Conservation (phyloP, 2,888 invertebrate genomes). For the Drepanosiphum platanoidis region DNA sequence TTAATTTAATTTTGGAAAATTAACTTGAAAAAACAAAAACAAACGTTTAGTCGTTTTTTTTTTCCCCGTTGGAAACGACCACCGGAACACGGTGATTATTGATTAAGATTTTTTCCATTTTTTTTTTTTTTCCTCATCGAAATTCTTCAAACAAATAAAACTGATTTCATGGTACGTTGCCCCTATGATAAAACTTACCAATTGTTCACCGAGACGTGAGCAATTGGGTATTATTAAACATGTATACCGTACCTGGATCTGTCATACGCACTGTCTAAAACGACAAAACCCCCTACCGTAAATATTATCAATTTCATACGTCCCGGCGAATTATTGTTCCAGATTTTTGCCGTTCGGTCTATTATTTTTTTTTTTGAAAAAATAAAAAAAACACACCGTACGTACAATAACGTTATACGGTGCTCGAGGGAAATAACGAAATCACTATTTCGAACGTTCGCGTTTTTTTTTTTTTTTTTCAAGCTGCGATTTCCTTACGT, state of each 20-base stretch:
- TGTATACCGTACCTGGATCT: conserved; percentile 39
- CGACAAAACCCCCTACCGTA: conserved; percentile 29
- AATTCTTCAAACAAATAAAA: conserved; percentile 17
- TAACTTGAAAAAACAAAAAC: too few relatives aligned
- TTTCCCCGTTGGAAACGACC: too few relatives aligned
- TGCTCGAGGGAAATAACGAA: conserved; percentile 27
- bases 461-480: too few relatives aligned
- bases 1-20: too few relatives aligned
- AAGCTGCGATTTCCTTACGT: not conserved
- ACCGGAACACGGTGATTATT: not conserved
- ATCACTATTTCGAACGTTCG: conserved; percentile 42
- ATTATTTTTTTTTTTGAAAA: conserved; percentile 11
- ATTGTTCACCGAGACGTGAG: conserved; percentile 37
- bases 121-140: not conserved
- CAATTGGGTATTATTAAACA: conserved; percentile 39
- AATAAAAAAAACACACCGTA: not conserved
- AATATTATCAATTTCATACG: conserved; percentile 48
- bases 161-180: conserved; percentile 44
- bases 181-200: conserved; percentile 18
- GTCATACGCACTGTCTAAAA: conserved; percentile 44
- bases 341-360: conserved; percentile 34
- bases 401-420: not conserved
- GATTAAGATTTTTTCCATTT: not conserved
- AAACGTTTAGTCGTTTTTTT: too few relatives aligned
- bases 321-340: conserved; percentile 34